Base-by-base conservation (phyloP, 1,140 invertebrate genomes). In the Drusus annulatus region DNA sequence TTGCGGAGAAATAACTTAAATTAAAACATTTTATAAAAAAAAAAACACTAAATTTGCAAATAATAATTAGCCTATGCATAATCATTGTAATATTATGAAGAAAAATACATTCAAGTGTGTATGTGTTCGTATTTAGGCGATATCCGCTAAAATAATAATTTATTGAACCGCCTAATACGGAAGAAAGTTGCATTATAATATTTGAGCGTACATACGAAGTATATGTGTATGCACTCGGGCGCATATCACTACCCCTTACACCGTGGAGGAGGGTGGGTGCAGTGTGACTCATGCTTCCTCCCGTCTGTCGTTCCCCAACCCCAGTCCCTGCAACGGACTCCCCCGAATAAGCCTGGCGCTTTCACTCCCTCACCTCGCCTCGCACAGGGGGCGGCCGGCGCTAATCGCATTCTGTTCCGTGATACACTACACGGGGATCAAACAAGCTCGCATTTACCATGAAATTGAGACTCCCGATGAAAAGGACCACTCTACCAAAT, bases 321-420 rank as follows among this genome's bases (percentile, higher is more conserved):
- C 68, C 15, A 65, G 15, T 23, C 60, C 60, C 23, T 63, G 15
- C 19, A 23, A 10, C 23, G 5, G 21, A 4, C 60, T 28, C 23
- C 62, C n/a, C 62, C 23, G n/a, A 65, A n/a, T 65, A 23, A 65
- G 13, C 58, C 25, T 5, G 25, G 5, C 25, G 25, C 25, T 28
- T 28, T 28, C 25, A 28, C 5, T 5, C 25, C 25, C 25, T 28
- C 25, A n/a, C 62, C 62, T 65, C 62, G 62, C 31, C n/a, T 65
- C 23, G 58, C 19, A 45, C 36, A 23, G 63, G 45, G 17, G 68
- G 50, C 31, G 65, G n/a, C 65, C 36, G 65, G 65, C 65, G 45
- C 68, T 71, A 71, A 71, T 71, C 68, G 68, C 52, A 71, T 71
- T 71, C 68, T 71, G 68, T 71, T 71, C 68, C 68, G 36, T 71